A percentile compares a stretch with the other conserved stretches of the same genome.
Conservation (phyloP, 2,113 vertebrate species). For the Apodemus sylvaticus region DNA sequence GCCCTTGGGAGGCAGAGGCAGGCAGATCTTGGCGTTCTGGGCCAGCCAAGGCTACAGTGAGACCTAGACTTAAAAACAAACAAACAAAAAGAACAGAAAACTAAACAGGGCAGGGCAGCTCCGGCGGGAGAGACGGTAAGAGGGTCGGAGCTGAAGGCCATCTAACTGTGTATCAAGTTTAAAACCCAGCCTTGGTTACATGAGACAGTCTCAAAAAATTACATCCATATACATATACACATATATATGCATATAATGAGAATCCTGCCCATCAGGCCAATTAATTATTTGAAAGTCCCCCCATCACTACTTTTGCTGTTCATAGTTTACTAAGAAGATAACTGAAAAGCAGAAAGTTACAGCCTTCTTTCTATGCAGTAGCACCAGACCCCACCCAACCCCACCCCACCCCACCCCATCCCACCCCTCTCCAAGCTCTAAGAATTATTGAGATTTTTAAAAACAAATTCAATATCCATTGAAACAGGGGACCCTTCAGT, state of each 20-base stretch:
- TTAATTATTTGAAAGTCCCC: neutral
- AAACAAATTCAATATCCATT: neutral
- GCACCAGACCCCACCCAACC: neutral
- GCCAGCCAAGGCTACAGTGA: neutral
- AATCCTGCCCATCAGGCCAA: too few species aligned
- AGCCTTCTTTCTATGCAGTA: neutral
- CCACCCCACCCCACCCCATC: neutral
- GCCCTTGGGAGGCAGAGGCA: neutral
- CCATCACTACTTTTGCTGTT: neutral
- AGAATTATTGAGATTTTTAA: neutral
- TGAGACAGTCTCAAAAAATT: neutral
- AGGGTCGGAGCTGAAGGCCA: neutral
- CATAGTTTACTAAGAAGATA: neutral
- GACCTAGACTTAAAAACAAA: neutral
- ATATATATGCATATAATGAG: too few species aligned
- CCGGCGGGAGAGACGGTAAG: neutral
- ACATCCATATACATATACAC: too few species aligned
- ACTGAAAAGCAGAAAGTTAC: neutral
- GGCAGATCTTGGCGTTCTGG: neutral
- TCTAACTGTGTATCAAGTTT: neutral
- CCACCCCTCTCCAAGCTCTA: neutral
- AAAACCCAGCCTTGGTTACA: neutral
- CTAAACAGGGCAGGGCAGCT: too few species aligned
- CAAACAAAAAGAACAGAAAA: neutral
- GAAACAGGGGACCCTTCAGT: neutral